Evolutionary conservation across 2,888 invertebrate genomes (phyloP), one percentile per base, ranked within the genome.

Genomic region (Drosophila niveifrons): DNA sequence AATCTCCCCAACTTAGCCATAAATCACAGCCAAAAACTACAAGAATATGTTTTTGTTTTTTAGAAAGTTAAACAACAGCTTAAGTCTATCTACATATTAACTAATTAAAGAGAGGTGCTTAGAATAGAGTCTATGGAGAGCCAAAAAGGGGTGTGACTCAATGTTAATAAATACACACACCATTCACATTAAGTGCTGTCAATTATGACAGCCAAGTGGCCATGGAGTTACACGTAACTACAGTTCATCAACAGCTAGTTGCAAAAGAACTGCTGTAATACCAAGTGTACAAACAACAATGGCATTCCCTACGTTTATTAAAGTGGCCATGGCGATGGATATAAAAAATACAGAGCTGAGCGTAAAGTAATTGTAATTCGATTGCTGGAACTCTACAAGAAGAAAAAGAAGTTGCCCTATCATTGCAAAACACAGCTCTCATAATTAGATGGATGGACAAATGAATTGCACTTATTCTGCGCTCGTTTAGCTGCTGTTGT

Each of bases 401-500:
- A 41, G 39, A 0, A 8, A n/a, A 41, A 15, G 39, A 41, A 41
- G 39, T 13, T 41, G 39, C 39, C 7, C 39, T 6, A 7, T 41
- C 39, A 41, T 36, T 36, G 36, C 36, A n/a, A 41, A 41, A 41
- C 39, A 15, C 15, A 15, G 2, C 7, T 41, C 61, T 69, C 62
- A 78, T 81, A 78, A 83, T 84, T 80, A 65, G 75, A 66, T 66
- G 80, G 23, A 23, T 23, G 23, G 23, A 36, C 76, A 82, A 11
- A 80, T 82, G 87, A 86, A 66, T 82, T 86, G 87, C 84, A 80
- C 75, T 81, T 78, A 75, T 72, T 83, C 56, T 57, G 56, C 51
- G 69, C 53, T 29, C 70, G 61, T 72, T 69, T 68, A 67, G 62
- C 47, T 68, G 61, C 64, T 57, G 72, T 68, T 66, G 46, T 64